Conservation (phyloP, 2,888 invertebrate species). For the Zhuqinia jingwanae region DNA sequence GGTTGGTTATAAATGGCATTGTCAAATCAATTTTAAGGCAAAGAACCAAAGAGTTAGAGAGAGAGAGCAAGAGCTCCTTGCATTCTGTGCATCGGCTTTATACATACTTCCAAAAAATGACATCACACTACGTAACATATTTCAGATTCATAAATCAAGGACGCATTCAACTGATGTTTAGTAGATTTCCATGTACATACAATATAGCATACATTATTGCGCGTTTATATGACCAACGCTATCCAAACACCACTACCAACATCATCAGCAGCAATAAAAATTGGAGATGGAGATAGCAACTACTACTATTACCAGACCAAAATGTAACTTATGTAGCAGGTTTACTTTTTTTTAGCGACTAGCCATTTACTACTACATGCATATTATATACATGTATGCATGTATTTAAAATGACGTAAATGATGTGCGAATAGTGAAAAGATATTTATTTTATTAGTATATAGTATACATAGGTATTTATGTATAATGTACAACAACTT, state of each 20-base stretch:
- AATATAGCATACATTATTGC: no score
- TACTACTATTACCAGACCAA: no score
- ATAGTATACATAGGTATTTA: not conserved
- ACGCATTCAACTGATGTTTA: constrained; percentile 19
- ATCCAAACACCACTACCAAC: constrained; percentile 3
- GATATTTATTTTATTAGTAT: not conserved
- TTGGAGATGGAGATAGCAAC: no score
- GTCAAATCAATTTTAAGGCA: constrained; percentile 38
- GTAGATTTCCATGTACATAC: constrained; percentile 19
- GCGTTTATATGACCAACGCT: no score
- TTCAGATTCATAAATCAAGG: constrained; percentile 55
- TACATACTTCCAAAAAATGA: constrained; percentile 20
- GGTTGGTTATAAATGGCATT: constrained; percentile 57
- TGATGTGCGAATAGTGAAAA: constrained; percentile 45
- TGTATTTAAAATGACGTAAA: constrained; percentile 61
- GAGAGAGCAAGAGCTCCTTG: no score
- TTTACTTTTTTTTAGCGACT: constrained; percentile 22
- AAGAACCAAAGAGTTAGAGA: no score
- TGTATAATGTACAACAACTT: constrained; percentile 5
- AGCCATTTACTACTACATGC: not conserved
- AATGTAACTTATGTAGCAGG: not conserved
- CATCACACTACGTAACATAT: constrained; percentile 31
- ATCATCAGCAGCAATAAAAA: constrained; percentile 10
- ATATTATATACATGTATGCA: constrained; percentile 8
- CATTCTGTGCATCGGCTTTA: not conserved